Evolutionary conservation across 2,113 vertebrate species (phyloP).

Genomic region (Asarcornis scutulata): DNA sequence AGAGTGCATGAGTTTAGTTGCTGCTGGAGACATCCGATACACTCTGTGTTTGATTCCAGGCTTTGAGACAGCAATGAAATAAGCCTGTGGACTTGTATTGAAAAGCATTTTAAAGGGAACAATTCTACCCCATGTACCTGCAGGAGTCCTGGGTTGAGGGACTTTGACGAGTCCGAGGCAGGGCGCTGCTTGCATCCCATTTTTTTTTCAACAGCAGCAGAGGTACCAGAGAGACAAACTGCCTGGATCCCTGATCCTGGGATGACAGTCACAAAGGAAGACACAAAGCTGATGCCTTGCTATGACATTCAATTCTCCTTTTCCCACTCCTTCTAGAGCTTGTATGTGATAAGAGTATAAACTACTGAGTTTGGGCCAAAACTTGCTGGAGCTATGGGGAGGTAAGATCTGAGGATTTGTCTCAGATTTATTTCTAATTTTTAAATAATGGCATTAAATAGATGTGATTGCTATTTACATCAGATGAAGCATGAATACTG

Average conservation of each 20-base stretch:
- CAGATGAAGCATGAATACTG: background rate
- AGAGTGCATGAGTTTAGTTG: conserved; percentile 71
- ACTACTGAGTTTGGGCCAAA: background rate
- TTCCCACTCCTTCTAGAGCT: background rate
- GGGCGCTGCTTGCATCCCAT: background rate
- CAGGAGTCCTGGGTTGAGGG: background rate
- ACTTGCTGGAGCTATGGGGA: background rate
- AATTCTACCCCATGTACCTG: background rate
- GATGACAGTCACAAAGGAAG: background rate
- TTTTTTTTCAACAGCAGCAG: background rate
- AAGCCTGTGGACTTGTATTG: conserved; percentile 14
- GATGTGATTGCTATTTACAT: conserved; percentile 12
- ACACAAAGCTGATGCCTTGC: background rate
- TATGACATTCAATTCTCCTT: background rate
- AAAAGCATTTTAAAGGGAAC: conserved; percentile 18
- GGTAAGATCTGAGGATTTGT: background rate
- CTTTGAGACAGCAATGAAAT: conserved; percentile 60
- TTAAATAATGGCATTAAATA: background rate
- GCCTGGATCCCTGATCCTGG: background rate
- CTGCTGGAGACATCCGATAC: conserved; percentile 72
- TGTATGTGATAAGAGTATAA: background rate
- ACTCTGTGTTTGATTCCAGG: conserved; percentile 61
- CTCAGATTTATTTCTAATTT: background rate
- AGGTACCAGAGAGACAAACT: background rate
- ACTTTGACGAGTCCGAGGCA: background rate